Conservation (phyloP, 2,113 vertebrate species). For the Pteronura brasiliensis region DNA sequence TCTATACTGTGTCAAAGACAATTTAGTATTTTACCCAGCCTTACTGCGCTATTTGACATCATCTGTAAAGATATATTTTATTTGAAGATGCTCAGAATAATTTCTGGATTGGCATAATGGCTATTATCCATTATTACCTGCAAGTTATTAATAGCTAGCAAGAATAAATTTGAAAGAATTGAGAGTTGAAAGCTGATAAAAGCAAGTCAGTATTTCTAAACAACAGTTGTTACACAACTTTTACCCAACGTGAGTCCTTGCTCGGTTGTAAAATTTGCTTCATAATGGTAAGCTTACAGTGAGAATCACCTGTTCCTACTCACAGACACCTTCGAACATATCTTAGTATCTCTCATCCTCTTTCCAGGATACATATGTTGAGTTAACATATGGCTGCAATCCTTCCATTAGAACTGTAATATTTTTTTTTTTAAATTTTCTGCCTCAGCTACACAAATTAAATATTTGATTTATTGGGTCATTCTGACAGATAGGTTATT, state of each 20-base stretch:
- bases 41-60: constrained; percentile 38
- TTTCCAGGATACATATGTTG: not conserved
- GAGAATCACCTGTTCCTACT: constrained; percentile 48
- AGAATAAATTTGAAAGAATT: constrained; percentile 73
- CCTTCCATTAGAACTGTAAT: not conserved
- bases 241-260: constrained; percentile 66
- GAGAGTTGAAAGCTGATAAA: constrained; percentile 64
- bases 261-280: constrained; percentile 61
- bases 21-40: constrained; percentile 51
- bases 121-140: constrained; percentile 21
- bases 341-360: not conserved
- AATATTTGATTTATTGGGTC: not conserved
- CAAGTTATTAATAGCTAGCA: constrained; percentile 64
- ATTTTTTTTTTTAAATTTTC: not conserved
- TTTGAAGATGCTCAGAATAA: constrained; percentile 72
- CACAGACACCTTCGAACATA: not conserved
- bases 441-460: not conserved
- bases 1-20: constrained; percentile 56
- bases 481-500: not conserved
- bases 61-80: constrained; percentile 63
- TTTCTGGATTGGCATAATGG: constrained; percentile 63
- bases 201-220: constrained; percentile 64
- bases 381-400: not conserved
- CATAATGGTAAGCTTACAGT: constrained; percentile 52
- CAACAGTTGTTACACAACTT: constrained; percentile 36